These are phyloP conservation scores for Brevimyrus niger DNA, from an alignment of 2,113 vertebrate species.

Conservation along the genomic window DNA sequence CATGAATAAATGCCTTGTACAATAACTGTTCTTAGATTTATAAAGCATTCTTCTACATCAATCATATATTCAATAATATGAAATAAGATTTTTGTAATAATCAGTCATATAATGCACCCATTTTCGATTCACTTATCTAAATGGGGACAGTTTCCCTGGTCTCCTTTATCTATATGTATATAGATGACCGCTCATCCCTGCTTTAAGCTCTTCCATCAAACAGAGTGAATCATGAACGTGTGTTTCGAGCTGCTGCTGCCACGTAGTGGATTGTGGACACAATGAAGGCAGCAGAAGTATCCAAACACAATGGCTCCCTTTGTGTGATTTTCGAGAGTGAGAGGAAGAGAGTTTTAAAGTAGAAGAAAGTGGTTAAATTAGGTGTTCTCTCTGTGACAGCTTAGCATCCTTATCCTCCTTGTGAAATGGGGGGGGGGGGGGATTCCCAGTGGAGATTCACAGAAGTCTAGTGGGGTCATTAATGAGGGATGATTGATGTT, in stretches of 20 bases:
- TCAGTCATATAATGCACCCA: neutral
- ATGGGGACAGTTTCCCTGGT: neutral
- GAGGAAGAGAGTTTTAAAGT: slow-evolving; percentile 21
- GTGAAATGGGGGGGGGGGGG: neutral
- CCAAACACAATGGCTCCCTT: slow-evolving; percentile 14
- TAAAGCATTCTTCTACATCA: neutral
- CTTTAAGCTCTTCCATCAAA: neutral
- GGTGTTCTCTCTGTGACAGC: slow-evolving; percentile 14
- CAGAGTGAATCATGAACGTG: neutral
- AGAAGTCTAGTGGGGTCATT: slow-evolving; percentile 29
- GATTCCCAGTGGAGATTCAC: slow-evolving; percentile 8
- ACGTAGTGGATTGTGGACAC: neutral
- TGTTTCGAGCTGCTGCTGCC: neutral
- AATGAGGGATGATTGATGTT: slow-evolving; percentile 45
- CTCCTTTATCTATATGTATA: neutral
- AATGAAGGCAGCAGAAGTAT: neutral
- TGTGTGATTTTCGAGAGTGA: slow-evolving; percentile 1
- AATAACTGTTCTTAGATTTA: neutral
- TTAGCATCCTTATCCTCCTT: slow-evolving; percentile 12
- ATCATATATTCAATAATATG: neutral
- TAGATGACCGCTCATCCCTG: neutral
- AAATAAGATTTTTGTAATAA: neutral
- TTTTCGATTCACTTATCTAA: neutral
- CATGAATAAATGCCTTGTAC: neutral
- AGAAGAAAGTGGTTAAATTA: slow-evolving; percentile 21